Evolutionary conservation across 2,888 invertebrate genomes (phyloP).

Genomic region (Rosalia funebris): DNA sequence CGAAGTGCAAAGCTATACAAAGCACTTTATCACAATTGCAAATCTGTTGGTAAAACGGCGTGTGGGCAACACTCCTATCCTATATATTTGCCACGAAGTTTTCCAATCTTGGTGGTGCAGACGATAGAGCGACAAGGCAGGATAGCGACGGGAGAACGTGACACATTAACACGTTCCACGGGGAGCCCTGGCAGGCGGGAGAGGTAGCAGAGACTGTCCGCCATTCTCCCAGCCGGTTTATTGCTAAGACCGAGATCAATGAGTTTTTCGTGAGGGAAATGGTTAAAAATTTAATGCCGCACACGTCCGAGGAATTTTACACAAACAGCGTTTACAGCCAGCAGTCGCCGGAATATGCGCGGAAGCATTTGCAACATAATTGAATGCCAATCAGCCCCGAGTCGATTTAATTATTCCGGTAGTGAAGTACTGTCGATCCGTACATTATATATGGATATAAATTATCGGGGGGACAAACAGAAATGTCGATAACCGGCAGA

Average conservation of each 20-base stretch:
- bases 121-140: conserved; percentile 53
- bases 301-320: conserved; percentile 21
- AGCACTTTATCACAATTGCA: neutral
- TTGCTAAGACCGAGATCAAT: conserved; percentile 53
- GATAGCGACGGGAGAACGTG: conserved; percentile 59
- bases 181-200: conserved; percentile 28
- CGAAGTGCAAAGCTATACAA: no score
- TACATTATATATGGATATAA: no score
- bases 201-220: conserved; percentile 27
- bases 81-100: conserved; percentile 53
- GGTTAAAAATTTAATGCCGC: conserved; percentile 59
- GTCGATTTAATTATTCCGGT: no score
- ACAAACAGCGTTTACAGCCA: conserved; percentile 18
- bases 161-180: conserved; percentile 62
- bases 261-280: conserved; percentile 57
- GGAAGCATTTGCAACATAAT: neutral
- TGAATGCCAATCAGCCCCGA: conserved; percentile 13
- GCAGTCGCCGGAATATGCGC: conserved; percentile 1
- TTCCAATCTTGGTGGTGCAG: conserved; percentile 58
- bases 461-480: no score
- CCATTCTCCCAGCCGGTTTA: conserved; percentile 26
- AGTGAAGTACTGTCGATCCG: no score
- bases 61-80: conserved; percentile 2
- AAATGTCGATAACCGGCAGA: no score
- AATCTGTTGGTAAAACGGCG: neutral